Base-by-base conservation (phyloP, 1,140 invertebrate species). In the Drosophila teissieri region DNA sequence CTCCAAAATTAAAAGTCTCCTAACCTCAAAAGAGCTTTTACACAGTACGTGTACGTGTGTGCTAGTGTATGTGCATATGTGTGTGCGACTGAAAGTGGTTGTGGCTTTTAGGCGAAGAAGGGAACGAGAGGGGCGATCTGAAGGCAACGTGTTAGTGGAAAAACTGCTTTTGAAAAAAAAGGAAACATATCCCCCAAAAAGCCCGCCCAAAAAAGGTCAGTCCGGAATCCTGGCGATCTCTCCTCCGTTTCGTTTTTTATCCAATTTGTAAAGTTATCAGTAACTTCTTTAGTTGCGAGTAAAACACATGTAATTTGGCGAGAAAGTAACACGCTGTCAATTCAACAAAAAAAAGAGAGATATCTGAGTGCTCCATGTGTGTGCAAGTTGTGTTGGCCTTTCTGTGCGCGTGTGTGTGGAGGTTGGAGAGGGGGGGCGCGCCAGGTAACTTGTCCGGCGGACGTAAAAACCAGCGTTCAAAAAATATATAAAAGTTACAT, bases 301-400 rank as follows among this genome's bases (percentile, higher is more conserved):
- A 90, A 88, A 89, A 89, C 85, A 89, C 84, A 89, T 89, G 84
- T 89, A 89, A 89, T 90, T 84, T 63, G 77, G 80, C 85, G 85
- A 90, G 84, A 89, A 89, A 89, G 84, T 89, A 89, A 89, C 84
- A 89, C 84, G 84, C 84, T 89, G 84, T 90, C 84, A 89, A 74
- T 85, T 85, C 67, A 64, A 68, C 36, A 64, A 62, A 82, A 78
- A 64, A 62, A 64, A 52, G 57, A 63, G 73, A 67, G 53, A 73
- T 73, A 73, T 77, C 57, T 72, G 48, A 52, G 39, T n/a, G 34
- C 19, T 37, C 31, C 17, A 60, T 53, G 73, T 56, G 67, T 67
- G 60, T 74, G 69, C 60, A 14, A 27, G 61, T 61, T 67, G 15
- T 36, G 61, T 57, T 14, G 12, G 45, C 31, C 31, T 12, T 3